A percentile compares a stretch with the other conserved stretches of the same genome.
Conservation (phyloP, 2,888 invertebrate species). For the Halictus quadricinctus region DNA sequence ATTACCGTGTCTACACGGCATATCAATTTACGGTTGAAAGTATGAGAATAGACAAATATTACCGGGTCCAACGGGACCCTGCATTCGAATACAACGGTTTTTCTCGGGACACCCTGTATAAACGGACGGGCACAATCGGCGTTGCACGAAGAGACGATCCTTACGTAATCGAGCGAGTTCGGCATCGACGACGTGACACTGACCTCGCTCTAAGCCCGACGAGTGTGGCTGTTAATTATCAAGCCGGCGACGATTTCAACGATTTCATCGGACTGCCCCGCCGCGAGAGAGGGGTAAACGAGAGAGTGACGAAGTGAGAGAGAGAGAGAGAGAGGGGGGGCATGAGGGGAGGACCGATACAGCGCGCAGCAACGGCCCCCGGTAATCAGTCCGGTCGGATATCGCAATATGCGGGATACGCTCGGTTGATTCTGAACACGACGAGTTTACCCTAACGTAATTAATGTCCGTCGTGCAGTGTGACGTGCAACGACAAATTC, state of each 20-base stretch:
- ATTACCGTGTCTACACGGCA: neutral
- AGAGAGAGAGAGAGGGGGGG: too few relatives aligned
- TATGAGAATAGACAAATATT: neutral
- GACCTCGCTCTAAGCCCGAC: constrained; percentile 59
- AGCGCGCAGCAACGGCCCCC: constrained; percentile 9
- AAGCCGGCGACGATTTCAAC: constrained; percentile 45
- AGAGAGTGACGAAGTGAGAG: neutral
- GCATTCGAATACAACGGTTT: neutral
- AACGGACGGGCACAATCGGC: constrained; percentile 9
- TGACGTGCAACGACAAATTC: constrained; percentile 65
- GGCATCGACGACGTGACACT: constrained; percentile 57
- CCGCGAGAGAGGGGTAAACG: neutral
- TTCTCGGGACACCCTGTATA: neutral
- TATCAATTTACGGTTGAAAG: neutral
- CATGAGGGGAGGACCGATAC: neutral
- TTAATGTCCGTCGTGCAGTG: constrained; percentile 53
- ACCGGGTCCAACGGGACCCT: neutral
- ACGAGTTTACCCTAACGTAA: constrained; percentile 62
- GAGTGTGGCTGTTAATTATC: constrained; percentile 54
- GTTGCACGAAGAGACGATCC: constrained; percentile 17
- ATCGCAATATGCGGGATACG: constrained; percentile 56
- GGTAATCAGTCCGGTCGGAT: constrained; percentile 48
- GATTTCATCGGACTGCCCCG: constrained; percentile 26
- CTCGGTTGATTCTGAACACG: constrained; percentile 47
- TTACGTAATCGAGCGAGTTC: constrained; percentile 44